Evolutionary conservation across 2,888 invertebrate genomes (phyloP), one percentile per base, ranked within the genome.

Genomic region (Creontiades dilutus): DNA sequence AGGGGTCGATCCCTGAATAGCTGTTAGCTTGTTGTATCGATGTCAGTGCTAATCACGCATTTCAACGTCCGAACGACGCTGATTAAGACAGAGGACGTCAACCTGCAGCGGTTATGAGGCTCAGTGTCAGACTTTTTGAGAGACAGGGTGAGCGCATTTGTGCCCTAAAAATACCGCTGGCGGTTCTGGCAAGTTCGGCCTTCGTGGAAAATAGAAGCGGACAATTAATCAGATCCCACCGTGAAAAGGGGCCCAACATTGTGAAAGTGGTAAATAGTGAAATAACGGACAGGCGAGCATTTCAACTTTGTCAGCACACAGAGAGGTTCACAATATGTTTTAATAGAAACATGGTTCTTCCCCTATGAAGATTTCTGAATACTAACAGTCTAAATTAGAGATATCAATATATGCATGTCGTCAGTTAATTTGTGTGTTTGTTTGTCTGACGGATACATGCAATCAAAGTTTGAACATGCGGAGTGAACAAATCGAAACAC

Each of bases 41-140:
- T 68, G 23, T 23, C 23, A 68, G 68, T 23, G 68, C 68, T 68
- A 68, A 68, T 68, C 68, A 68, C 23, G 9, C 13, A 68, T 68
- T 68, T 27, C 9, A 68, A 68, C 19, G 27, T 57, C 57, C 11
- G 23, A 68, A 27, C 23, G 68, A 16, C 7, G 23, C 23, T 68
- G 23, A 68, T 68, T 68, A 68, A 68, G 68, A 23, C 23, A 13
- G 27, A 68, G 23, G 23, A 68, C 68, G 27, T 68, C 68, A 23
- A 61, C 23, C 68, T 68, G 68, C 23, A 68, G 68, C 68, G 23
- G 23, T 68, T 68, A 68, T 68, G 68, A 52, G 11, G 3, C 37
- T 37, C 5, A 9, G 3, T 68, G 68, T 68, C 68, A 23, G 68
- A 13, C 68, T 23, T 68, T n/a, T 23, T 68, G n/a, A 16, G 3